phyloP scores from a whole-genome alignment of 2,888 invertebrate species.

The Acleris emargana region DNA sequence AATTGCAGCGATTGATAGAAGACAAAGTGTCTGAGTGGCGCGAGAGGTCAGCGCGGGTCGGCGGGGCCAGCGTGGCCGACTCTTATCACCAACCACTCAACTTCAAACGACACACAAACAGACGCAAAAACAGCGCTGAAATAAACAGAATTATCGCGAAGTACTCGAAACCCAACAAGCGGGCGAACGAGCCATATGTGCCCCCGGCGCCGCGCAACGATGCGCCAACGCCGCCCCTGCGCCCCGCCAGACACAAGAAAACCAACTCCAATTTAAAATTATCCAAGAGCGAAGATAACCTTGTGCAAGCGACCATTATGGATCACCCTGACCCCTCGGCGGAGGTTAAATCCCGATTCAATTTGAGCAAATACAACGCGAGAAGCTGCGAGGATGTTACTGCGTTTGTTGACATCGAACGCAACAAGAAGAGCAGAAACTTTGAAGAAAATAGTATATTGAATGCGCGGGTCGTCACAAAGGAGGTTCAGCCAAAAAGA shows the following conservation, averaged over 20 bases:
- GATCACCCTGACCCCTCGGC: conserved; percentile 60
- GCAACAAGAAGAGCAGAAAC: conserved; percentile 65
- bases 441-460: conserved; percentile 75
- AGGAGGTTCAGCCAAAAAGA: conserved; percentile 48
- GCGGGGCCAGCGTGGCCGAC: conserved; percentile 69
- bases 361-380: conserved; percentile 67
- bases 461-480: conserved; percentile 59
- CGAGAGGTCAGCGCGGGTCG: conserved; percentile 79
- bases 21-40: conserved; percentile 81
- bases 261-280: conserved; percentile 54
- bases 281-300: conserved; percentile 76
- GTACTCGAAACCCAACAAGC: conserved; percentile 74
- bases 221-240: conserved; percentile 58
- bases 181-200: conserved; percentile 64
- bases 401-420: conserved; percentile 68
- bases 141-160: conserved; percentile 82
- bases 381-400: conserved; percentile 76
- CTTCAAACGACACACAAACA: conserved; percentile 78
- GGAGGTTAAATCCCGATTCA: conserved; percentile 51
- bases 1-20: conserved; percentile 78
- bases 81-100: conserved; percentile 81
- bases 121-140: conserved; percentile 80
- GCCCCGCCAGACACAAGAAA: conserved; percentile 64
- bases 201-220: conserved; percentile 46
- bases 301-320: conserved; percentile 64